These are phyloP conservation scores for Cylloceria caligata DNA, from an alignment of 2,888 invertebrate species.

Conservation along the genomic window DNA sequence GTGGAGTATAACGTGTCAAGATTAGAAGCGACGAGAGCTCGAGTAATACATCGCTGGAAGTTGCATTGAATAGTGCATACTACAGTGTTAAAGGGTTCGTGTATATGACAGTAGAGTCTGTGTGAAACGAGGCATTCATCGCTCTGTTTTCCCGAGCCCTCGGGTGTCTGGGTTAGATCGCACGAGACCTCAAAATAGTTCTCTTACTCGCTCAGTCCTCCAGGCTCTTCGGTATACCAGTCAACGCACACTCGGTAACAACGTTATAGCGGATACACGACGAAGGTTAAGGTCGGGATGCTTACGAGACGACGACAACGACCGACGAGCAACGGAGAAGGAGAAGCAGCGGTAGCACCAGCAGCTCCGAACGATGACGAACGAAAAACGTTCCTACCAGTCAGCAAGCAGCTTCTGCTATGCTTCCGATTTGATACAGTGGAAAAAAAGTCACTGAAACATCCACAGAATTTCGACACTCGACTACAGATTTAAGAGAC, in stretches of 20 bases:
- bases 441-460: background rate
- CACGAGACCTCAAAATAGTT: slow-evolving; percentile 72
- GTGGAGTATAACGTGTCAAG: slow-evolving; percentile 63
- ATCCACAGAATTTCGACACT: background rate
- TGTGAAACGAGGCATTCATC: slow-evolving; percentile 28
- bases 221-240: background rate
- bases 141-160: slow-evolving; percentile 47
- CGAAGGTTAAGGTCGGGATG: slow-evolving; percentile 65
- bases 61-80: slow-evolving; percentile 9
- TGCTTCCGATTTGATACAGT: slow-evolving; percentile 19
- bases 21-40: slow-evolving; percentile 45
- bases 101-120: slow-evolving; percentile 2
- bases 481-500: slow-evolving; percentile 14
- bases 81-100: background rate
- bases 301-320: slow-evolving; percentile 57
- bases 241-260: slow-evolving; percentile 39
- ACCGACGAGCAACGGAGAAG: slow-evolving; percentile 54
- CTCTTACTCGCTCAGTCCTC: slow-evolving; percentile 64
- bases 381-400: slow-evolving; percentile 56
- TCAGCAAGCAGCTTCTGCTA: slow-evolving; percentile 42
- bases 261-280: slow-evolving; percentile 41
- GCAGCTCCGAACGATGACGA: slow-evolving; percentile 50
- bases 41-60: background rate
- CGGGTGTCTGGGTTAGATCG: slow-evolving; percentile 59
- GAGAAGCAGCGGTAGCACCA: slow-evolving; percentile 24